phyloP scores from a whole-genome alignment of 2,113 vertebrate genomes.

The Tautogolabrus adspersus region DNA sequence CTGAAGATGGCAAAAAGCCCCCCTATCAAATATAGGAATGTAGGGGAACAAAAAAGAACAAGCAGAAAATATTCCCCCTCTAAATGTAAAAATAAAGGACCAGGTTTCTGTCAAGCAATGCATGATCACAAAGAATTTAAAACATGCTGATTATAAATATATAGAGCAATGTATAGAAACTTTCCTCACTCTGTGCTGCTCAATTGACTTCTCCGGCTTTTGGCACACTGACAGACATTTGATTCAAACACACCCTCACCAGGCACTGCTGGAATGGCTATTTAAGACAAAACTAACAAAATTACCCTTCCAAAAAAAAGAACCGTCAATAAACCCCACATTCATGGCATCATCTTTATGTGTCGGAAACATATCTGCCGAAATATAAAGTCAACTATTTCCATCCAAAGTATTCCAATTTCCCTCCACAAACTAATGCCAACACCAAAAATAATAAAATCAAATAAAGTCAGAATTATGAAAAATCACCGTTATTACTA shows the following conservation, averaged over 20 bases:
- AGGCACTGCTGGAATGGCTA: conserved; percentile 70
- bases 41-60: no score
- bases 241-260: conserved; percentile 51
- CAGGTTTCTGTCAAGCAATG: conserved; percentile 8
- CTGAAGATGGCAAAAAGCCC: conserved; percentile 36
- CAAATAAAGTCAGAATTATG: conserved; percentile 23
- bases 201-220: conserved; percentile 49
- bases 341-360: conserved; percentile 6
- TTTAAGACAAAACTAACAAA: conserved; percentile 30
- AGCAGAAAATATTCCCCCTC: conserved; percentile 5
- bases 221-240: conserved; percentile 65
- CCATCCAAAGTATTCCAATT: conserved; percentile 3
- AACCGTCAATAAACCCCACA: conserved; percentile 3
- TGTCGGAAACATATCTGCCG: conserved; percentile 3
- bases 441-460: conserved; percentile 38
- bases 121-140: neutral
- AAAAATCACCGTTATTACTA: conserved; percentile 31
- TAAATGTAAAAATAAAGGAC: conserved; percentile 11
- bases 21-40: conserved; percentile 1
- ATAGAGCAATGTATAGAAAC: conserved; percentile 13
- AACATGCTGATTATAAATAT: conserved; percentile 16
- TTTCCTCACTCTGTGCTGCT: neutral
- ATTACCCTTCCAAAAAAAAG: neutral
- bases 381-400: conserved; percentile 11
- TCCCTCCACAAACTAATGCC: conserved; percentile 9